phyloP scores from a whole-genome alignment of 37 sponge, comb jelly and placozoan genomes.

The Mnemiopsis leidyi region DNA sequence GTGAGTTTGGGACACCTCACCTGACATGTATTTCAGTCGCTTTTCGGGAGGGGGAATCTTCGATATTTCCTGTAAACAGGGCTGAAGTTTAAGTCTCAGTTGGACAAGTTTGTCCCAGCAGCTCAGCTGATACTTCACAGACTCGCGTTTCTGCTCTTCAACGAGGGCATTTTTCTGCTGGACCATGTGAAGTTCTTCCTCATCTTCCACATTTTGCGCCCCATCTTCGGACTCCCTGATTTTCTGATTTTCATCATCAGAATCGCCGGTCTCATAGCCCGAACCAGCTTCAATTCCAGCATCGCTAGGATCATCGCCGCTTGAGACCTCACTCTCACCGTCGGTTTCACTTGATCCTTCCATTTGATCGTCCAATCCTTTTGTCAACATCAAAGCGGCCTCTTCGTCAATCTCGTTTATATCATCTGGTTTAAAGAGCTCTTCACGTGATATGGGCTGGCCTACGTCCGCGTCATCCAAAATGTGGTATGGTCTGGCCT shows the following conservation, averaged over 20 bases:
- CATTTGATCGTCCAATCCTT: not conserved
- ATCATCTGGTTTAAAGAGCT: not conserved
- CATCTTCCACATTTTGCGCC: not conserved
- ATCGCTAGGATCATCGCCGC: not conserved
- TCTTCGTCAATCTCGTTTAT: not conserved
- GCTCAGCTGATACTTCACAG: not conserved
- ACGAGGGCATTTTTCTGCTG: not conserved
- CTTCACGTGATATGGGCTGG: not conserved
- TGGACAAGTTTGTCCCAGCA: constrained; percentile 14
- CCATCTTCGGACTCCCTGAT: not conserved
- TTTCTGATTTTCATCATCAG: not conserved
- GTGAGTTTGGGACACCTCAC: constrained; percentile 36
- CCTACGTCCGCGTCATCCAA: constrained; percentile 25
- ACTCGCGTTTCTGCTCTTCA: not conserved
- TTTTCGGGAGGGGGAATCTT: not conserved
- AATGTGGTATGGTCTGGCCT: constrained; percentile 33
- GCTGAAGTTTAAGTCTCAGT: constrained; percentile 23
- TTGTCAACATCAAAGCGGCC: not conserved
- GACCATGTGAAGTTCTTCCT: not conserved
- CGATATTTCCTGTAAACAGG: not conserved
- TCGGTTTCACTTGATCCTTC: not conserved
- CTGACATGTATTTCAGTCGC: not conserved
- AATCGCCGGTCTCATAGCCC: constrained; percentile 40
- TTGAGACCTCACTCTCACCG: not conserved
- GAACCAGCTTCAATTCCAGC: not conserved